phyloP scores from a whole-genome alignment of 2,113 vertebrate genomes.

The Odobenus rosmarus region DNA sequence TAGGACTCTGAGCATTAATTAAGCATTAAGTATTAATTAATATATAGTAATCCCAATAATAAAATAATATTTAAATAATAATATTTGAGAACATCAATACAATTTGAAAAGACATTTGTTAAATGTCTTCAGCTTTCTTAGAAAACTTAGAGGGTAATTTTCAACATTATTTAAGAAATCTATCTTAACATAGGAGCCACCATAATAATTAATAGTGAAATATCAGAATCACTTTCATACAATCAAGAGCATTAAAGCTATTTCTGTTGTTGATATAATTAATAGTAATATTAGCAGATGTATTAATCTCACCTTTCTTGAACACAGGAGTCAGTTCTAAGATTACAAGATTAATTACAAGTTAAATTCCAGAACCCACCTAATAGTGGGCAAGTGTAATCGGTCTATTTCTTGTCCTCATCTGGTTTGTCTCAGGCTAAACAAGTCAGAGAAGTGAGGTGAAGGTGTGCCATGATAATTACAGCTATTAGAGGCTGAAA shows the following conservation, averaged over 20 bases:
- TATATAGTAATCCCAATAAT: background rate
- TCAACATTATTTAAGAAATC: background rate
- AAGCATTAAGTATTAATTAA: background rate
- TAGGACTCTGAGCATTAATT: background rate
- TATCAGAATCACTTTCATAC: background rate
- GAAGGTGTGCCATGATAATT: background rate
- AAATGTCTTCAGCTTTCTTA: background rate
- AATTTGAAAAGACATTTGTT: background rate
- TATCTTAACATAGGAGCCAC: background rate
- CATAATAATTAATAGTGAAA: background rate
- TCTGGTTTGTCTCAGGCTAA: constrained; percentile 35
- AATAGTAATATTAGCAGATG: constrained; percentile 4
- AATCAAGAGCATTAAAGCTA: background rate
- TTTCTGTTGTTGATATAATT: constrained; percentile 42
- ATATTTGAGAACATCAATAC: background rate
- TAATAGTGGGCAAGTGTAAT: background rate
- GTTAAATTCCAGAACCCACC: background rate
- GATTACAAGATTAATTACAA: constrained; percentile 55
- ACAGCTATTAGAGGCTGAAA: background rate
- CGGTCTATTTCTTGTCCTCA: background rate
- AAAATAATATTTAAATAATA: background rate
- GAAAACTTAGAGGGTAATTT: background rate
- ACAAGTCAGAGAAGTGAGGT: background rate
- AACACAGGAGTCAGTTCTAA: background rate
- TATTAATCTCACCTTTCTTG: background rate